Conservation (phyloP, 2,888 invertebrate species). For the Dione vanillae region DNA sequence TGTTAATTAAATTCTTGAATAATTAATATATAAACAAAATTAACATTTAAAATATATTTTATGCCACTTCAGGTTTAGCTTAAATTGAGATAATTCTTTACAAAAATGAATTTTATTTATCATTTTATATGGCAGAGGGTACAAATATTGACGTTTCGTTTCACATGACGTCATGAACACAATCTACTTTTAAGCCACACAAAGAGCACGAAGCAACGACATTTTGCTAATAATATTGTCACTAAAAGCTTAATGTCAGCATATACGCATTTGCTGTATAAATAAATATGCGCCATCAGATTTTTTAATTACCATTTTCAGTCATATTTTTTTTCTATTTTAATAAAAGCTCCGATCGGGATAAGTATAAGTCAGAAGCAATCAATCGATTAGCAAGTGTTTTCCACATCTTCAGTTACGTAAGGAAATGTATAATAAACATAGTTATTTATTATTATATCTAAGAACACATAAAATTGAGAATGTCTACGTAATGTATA, state of each 20-base stretch:
- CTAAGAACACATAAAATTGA: too few relatives aligned
- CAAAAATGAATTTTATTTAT: background rate
- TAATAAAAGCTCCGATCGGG: too few relatives aligned
- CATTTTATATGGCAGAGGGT: background rate
- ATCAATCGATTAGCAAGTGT: too few relatives aligned
- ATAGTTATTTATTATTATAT: too few relatives aligned
- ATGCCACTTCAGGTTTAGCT: too few relatives aligned
- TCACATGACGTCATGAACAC: background rate
- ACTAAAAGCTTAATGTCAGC: background rate
- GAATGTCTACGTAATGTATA: too few relatives aligned
- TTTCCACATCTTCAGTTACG: too few relatives aligned
- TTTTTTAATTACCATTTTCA: background rate
- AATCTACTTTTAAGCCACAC: background rate
- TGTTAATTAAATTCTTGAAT: background rate
- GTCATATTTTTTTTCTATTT: background rate
- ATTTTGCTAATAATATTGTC: background rate
- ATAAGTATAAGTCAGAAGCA: too few relatives aligned
- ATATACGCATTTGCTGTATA: background rate
- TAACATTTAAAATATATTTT: background rate
- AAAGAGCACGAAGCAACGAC: background rate
- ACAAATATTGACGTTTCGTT: background rate
- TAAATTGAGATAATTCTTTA: background rate
- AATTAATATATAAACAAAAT: background rate
- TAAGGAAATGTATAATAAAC: too few relatives aligned
- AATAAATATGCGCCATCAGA: background rate